Percentiles rank a stretch among this genome's conserved stretches.
phyloP scores from a whole-genome alignment of 2,888 invertebrate genomes.

The Gastrophysa polygoni region DNA sequence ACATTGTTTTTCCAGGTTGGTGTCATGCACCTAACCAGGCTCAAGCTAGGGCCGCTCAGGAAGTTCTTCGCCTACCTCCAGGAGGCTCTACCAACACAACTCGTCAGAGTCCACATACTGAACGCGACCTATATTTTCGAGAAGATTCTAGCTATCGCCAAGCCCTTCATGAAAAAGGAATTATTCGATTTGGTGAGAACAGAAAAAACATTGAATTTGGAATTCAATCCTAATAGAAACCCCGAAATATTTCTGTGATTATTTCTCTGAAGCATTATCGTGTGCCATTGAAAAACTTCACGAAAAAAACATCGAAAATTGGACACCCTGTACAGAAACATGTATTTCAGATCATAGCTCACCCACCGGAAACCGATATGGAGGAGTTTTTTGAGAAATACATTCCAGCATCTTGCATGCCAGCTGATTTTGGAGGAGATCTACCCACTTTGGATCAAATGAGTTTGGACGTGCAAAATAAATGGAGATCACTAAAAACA shows the following conservation, averaged over 20 bases:
- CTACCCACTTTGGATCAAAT: slow-evolving; percentile 61
- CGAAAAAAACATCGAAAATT: no score
- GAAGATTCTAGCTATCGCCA: slow-evolving; percentile 52
- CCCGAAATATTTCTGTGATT: no score
- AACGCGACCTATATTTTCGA: slow-evolving; percentile 56
- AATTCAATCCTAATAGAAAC: no score
- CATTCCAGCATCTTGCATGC: slow-evolving; percentile 54
- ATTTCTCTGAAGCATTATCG: no score
- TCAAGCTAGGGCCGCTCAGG: slow-evolving; percentile 41
- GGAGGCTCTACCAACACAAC: slow-evolving; percentile 53
- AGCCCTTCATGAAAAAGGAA: slow-evolving; percentile 51
- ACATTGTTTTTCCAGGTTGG: slow-evolving; percentile 43
- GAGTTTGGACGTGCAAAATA: slow-evolving; percentile 58
- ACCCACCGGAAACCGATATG: slow-evolving; percentile 63
- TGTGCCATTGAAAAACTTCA: no score
- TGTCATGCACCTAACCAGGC: slow-evolving; percentile 47
- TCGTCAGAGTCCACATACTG: slow-evolving; percentile 57
- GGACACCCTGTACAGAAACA: no score
- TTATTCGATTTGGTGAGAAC: slow-evolving; percentile 44
- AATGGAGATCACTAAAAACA: slow-evolving; percentile 45
- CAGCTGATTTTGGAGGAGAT: slow-evolving; percentile 67
- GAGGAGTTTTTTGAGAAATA: slow-evolving; percentile 63
- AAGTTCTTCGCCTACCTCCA: slow-evolving; percentile 47
- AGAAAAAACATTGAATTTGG: no score
- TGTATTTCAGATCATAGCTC: slow-evolving; percentile 64